phyloP scores from a whole-genome alignment of 1,140 invertebrate genomes.

The Limonius californicus region DNA sequence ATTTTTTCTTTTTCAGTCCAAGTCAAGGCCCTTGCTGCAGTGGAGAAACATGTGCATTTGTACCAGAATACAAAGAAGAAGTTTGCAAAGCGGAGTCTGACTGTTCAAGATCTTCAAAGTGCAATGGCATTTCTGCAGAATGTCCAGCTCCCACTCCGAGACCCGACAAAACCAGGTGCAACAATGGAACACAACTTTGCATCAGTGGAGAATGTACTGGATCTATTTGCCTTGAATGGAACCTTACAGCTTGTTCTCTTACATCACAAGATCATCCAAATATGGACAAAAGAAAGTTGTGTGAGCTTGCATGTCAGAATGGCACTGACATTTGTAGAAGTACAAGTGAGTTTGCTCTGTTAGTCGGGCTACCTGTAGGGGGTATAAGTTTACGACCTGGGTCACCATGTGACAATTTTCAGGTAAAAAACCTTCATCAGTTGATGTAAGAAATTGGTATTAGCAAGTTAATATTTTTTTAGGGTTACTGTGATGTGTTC shows the following conservation, averaged over 20 bases:
- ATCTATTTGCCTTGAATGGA: slow-evolving; percentile 93
- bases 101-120: slow-evolving; percentile 80
- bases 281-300: slow-evolving; percentile 77
- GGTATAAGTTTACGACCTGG: slow-evolving; percentile 89
- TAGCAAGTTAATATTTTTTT: no score
- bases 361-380: slow-evolving; percentile 71
- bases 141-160: slow-evolving; percentile 79
- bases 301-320: slow-evolving; percentile 93
- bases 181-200: slow-evolving; percentile 84
- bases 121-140: slow-evolving; percentile 78
- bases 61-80: slow-evolving; percentile 57
- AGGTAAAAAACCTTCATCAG: no score
- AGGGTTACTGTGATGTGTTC: slow-evolving; percentile 98
- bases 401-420: slow-evolving; percentile 97
- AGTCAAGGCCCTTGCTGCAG: slow-evolving; percentile 95
- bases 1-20: slow-evolving; percentile 63
- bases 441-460: no score
- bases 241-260: slow-evolving; percentile 94
- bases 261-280: slow-evolving; percentile 79
- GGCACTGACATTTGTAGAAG: slow-evolving; percentile 81
- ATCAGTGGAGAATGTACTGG: slow-evolving; percentile 90
- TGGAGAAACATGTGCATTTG: slow-evolving; percentile 77
- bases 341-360: slow-evolving; percentile 76
- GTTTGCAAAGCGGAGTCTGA: slow-evolving; percentile 83
- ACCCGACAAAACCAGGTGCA: slow-evolving; percentile 79